phyloP scores from a whole-genome alignment of 2,113 vertebrate species.

The Struthidea cinerea region DNA sequence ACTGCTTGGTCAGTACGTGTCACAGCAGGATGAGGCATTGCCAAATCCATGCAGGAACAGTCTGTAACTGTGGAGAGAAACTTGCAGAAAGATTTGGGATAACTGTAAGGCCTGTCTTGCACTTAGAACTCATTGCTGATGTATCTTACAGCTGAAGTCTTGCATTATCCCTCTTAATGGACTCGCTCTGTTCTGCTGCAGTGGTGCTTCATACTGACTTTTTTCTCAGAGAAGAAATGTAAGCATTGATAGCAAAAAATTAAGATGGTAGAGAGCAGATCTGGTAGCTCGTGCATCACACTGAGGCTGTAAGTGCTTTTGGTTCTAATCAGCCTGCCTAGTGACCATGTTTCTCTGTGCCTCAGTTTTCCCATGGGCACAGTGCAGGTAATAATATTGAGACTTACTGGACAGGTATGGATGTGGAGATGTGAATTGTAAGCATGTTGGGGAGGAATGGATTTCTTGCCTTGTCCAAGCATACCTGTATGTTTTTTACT shows the following conservation, averaged over 20 bases:
- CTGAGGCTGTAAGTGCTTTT: neutral
- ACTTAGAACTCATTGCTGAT: neutral
- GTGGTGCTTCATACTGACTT: neutral
- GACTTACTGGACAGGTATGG: neutral
- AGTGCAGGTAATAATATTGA: neutral
- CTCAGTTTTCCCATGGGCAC: neutral
- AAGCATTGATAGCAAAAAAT: neutral
- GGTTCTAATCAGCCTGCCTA: neutral
- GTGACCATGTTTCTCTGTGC: neutral
- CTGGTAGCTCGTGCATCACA: neutral
- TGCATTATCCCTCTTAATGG: neutral
- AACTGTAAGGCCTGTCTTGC: neutral
- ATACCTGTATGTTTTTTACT: neutral
- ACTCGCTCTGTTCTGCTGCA: neutral
- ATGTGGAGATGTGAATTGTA: neutral
- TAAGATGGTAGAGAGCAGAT: neutral
- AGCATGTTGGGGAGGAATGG: rapidly evolving
- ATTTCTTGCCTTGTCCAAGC: neutral
- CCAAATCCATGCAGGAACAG: neutral
- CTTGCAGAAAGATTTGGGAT: neutral
- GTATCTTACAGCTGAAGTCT: neutral
- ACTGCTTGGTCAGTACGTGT: neutral
- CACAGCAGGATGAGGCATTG: neutral
- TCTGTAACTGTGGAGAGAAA: neutral
- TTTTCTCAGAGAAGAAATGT: neutral